Conservation (phyloP, 2,888 invertebrate genomes). For the Parelbella ahira region DNA sequence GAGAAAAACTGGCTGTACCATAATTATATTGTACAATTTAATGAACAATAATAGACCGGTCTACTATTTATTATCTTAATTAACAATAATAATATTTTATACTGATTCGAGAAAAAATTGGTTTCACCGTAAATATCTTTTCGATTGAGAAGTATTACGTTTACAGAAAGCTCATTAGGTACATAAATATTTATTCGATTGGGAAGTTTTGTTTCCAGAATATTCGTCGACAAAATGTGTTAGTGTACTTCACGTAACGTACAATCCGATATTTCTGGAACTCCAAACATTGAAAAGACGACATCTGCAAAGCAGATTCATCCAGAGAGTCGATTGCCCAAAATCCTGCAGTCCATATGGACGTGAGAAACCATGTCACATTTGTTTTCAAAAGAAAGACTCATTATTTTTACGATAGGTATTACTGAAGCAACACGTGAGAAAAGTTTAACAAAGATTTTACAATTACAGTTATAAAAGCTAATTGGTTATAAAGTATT, state of each 20-base stretch:
- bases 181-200: too few species aligned
- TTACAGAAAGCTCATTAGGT: too few species aligned
- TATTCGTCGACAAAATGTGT: too few species aligned
- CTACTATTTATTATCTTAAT: too few species aligned
- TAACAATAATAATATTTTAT: too few species aligned
- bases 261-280: conserved; percentile 56
- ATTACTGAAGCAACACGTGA: conserved; percentile 34
- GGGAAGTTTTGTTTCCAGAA: too few species aligned
- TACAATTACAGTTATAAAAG: conserved; percentile 42
- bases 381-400: conserved; percentile 59
- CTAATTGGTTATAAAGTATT: conserved; percentile 2
- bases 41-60: too few species aligned
- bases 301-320: conserved; percentile 74
- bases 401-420: conserved; percentile 46
- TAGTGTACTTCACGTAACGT: conserved; percentile 21
- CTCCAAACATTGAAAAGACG: conserved; percentile 52
- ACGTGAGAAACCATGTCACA: conserved; percentile 58
- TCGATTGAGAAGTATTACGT: too few species aligned
- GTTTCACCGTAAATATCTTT: too few species aligned
- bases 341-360: conserved; percentile 71
- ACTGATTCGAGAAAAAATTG: too few species aligned
- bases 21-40: too few species aligned
- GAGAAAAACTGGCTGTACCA: too few species aligned
- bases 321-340: conserved; percentile 52
- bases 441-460: conserved; percentile 33